A percentile compares a stretch with the other conserved stretches of the same genome.
phyloP scores from a whole-genome alignment of 2,797 vertebrate species.

The Carduelis carduelis region DNA sequence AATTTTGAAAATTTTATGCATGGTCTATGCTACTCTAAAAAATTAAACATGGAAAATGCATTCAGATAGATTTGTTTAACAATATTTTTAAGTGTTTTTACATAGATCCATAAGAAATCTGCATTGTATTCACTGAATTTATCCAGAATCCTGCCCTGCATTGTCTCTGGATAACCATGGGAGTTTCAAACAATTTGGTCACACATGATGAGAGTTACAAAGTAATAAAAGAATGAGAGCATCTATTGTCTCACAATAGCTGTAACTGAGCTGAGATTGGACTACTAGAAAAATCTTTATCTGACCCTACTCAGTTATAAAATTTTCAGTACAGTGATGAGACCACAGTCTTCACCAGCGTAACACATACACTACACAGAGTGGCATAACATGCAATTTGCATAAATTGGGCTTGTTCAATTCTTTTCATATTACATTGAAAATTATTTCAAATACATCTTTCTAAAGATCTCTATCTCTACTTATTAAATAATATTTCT shows the following conservation, averaged over 20 bases:
- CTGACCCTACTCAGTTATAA: not conserved
- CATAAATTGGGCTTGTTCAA: not conserved
- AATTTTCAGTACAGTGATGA: not conserved
- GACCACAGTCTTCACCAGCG: not conserved
- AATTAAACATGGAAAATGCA: not conserved
- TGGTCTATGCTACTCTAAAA: not conserved
- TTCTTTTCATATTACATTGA: not conserved
- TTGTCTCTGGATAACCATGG: not conserved
- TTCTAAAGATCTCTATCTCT: not conserved
- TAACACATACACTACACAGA: not conserved
- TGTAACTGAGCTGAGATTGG: not conserved
- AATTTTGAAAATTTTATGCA: not conserved
- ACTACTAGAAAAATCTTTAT: not conserved
- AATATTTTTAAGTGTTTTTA: not conserved
- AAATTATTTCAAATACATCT: not conserved
- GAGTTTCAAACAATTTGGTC: not conserved
- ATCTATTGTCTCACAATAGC: not conserved
- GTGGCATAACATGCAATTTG: not conserved
- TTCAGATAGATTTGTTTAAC: not conserved
- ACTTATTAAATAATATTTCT: not conserved
- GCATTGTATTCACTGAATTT: not conserved
- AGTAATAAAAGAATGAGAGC: not conserved
- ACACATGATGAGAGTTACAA: not conserved
- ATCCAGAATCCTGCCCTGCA: not conserved
- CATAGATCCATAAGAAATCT: not conserved